These are phyloP conservation scores for Zenarchopterus dispar DNA, from an alignment of 2,797 vertebrate species.

Conservation along the genomic window DNA sequence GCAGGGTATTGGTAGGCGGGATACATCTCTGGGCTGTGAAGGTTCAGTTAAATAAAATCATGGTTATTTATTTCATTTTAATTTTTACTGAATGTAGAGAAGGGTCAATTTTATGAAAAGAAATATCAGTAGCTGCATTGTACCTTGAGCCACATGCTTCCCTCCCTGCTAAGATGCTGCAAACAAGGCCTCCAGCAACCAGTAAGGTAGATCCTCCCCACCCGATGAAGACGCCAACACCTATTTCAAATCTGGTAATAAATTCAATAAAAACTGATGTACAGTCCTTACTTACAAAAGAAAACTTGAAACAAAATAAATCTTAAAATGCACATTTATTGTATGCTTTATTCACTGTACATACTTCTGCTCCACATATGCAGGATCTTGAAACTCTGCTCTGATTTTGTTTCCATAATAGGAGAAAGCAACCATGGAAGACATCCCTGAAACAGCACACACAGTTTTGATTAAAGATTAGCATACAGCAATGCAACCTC, in stretches of 20 bases:
- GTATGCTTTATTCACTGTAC: constrained; percentile 1
- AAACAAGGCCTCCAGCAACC: constrained; percentile 89
- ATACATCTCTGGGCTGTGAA: constrained; percentile 58
- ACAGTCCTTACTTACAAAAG: not conserved
- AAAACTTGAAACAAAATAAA: not conserved
- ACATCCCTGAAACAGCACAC: constrained; percentile 73
- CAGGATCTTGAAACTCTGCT: constrained; percentile 77
- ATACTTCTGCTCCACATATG: constrained; percentile 76
- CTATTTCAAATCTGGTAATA: constrained; percentile 90
- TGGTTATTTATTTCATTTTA: constrained; percentile 2
- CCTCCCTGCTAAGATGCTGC: constrained; percentile 83
- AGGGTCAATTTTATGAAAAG: not conserved
- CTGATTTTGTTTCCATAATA: constrained; percentile 81
- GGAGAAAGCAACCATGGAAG: constrained; percentile 78
- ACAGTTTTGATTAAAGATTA: not conserved
- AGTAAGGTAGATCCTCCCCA: constrained; percentile 93
- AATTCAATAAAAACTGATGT: constrained; percentile 8
- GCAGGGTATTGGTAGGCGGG: constrained; percentile 33
- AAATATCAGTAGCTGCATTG: not conserved
- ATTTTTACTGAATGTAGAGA: not conserved
- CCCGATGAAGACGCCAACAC: constrained; percentile 92
- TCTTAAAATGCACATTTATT: not conserved
- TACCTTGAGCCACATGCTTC: constrained; percentile 78
- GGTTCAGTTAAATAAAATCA: constrained; percentile 22
- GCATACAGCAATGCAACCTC: not conserved